phyloP scores from a whole-genome alignment of 2,797 vertebrate species.

The Dromococcyx pavoninus region DNA sequence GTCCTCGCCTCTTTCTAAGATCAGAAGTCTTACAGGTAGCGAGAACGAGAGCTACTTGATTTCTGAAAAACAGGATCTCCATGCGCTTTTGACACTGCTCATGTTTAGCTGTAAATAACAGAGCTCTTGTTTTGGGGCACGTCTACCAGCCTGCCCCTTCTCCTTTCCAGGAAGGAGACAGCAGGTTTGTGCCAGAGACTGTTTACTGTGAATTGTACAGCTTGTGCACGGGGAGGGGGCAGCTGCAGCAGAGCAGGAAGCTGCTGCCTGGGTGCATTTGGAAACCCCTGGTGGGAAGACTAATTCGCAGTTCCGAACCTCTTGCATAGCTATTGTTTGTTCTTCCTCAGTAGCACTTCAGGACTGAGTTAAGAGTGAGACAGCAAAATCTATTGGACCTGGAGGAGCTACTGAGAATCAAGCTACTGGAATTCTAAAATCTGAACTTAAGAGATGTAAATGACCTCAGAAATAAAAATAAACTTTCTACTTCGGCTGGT shows the following conservation, averaged over 20 bases:
- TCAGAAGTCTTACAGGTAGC: not conserved
- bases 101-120: constrained; percentile 11
- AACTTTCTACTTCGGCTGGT: constrained; percentile 49
- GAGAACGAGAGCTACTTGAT: not conserved
- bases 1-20: not conserved
- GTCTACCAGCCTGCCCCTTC: constrained; percentile 22
- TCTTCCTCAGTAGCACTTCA: not conserved
- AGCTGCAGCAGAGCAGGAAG: not conserved
- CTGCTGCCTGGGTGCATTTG: not conserved
- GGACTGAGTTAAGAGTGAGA: not conserved
- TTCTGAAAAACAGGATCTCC: constrained; percentile 32
- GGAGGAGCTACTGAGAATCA: not conserved
- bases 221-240: not conserved
- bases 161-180: constrained; percentile 20
- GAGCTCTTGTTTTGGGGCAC: constrained; percentile 6
- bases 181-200: not conserved
- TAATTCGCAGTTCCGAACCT: not conserved
- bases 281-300: not conserved
- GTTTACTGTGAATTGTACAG: constrained; percentile 1
- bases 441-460: constrained; percentile 41
- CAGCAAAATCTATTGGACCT: not conserved
- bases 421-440: constrained; percentile 25
- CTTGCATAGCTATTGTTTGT: not conserved
- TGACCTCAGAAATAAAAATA: constrained; percentile 58
- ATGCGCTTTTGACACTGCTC: not conserved